Conservation (phyloP, 1,140 invertebrate species). For the Xylocopa sonorina region DNA sequence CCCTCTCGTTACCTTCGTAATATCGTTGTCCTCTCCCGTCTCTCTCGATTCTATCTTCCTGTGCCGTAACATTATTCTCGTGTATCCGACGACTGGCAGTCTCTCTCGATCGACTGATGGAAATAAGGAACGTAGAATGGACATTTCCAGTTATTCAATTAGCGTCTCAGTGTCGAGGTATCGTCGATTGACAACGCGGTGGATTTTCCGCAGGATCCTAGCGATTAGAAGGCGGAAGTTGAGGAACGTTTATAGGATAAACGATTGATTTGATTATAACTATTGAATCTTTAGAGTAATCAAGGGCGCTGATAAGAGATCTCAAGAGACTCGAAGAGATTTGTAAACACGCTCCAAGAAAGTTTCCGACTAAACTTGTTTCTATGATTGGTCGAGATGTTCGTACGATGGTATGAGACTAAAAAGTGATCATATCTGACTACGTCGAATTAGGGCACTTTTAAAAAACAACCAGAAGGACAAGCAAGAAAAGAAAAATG, state of each 20-base stretch:
- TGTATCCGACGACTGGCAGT: not conserved
- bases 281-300: not conserved
- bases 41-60: not conserved
- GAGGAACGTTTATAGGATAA: slow-evolving; percentile 17
- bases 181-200: too few relatives aligned
- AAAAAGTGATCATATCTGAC: too few relatives aligned
- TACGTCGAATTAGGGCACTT: too few relatives aligned
- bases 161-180: not conserved
- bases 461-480: too few relatives aligned
- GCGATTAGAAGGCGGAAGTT: not conserved
- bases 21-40: not conserved
- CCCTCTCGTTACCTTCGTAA: slow-evolving; percentile 22
- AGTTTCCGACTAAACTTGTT: too few relatives aligned
- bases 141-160: slow-evolving; percentile 41
- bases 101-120: slow-evolving; percentile 33
- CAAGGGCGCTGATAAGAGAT: too few relatives aligned
- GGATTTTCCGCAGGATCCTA: not conserved
- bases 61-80: slow-evolving; percentile 18
- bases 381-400: too few relatives aligned
- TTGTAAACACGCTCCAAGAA: too few relatives aligned
- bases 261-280: not conserved
- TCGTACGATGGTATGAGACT: too few relatives aligned
- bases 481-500: too few relatives aligned
- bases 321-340: too few relatives aligned
- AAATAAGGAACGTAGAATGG: slow-evolving; percentile 1